Evolutionary conservation across 2,113 vertebrate genomes (phyloP).

Genomic region (Vidua chalybeata): DNA sequence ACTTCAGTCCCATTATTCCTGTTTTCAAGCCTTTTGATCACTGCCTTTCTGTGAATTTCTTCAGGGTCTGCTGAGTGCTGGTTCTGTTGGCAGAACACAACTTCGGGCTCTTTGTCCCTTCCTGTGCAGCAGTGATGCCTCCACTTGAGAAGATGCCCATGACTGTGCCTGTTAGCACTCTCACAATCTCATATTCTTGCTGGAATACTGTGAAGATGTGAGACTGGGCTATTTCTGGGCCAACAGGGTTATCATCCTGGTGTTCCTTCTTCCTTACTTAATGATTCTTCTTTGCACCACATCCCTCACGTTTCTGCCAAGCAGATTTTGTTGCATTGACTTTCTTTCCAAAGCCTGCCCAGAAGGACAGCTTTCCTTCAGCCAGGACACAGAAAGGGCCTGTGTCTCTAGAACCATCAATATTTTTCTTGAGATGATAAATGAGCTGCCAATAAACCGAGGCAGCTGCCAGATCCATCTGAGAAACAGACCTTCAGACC

Average conservation of each 20-base stretch:
- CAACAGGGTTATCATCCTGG: not conserved
- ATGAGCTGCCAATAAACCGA: slow-evolving; percentile 78
- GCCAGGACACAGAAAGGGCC: slow-evolving; percentile 43
- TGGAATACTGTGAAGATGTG: not conserved
- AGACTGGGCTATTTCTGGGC: not conserved
- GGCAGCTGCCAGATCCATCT: slow-evolving; percentile 76
- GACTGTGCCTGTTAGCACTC: not conserved
- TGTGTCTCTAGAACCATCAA: slow-evolving; percentile 69
- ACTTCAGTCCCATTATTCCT: not conserved
- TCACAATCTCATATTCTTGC: not conserved
- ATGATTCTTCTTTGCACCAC: not conserved
- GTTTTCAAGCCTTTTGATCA: not conserved
- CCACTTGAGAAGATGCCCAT: not conserved
- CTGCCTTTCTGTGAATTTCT: not conserved
- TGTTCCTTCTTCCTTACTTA: slow-evolving; percentile 6
- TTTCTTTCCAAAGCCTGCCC: slow-evolving; percentile 61
- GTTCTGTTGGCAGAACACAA: not conserved
- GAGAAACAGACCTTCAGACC: slow-evolving; percentile 67
- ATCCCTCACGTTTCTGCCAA: slow-evolving; percentile 20
- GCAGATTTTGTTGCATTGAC: slow-evolving; percentile 49
- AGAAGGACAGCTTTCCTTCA: slow-evolving; percentile 69
- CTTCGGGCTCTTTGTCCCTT: not conserved
- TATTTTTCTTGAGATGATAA: slow-evolving; percentile 82
- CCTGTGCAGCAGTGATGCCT: not conserved
- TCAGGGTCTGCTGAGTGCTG: not conserved